Conservation (phyloP, 2,113 vertebrate genomes). For the Symphodus melops region DNA sequence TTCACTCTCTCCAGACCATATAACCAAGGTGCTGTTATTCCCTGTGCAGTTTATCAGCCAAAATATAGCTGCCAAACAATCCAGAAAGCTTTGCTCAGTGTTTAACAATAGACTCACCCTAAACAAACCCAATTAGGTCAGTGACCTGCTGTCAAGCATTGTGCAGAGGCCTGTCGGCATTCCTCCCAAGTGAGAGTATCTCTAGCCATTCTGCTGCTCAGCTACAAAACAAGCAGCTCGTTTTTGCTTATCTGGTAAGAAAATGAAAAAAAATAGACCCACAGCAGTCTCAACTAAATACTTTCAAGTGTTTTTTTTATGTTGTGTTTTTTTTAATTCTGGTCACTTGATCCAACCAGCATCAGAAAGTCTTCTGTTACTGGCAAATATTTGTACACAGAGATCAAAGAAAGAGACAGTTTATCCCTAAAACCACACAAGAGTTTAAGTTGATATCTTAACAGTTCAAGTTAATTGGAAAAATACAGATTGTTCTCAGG, state of each 20-base stretch:
- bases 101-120: slow-evolving; percentile 72
- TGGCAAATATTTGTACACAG: neutral
- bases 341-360: slow-evolving; percentile 3
- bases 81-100: slow-evolving; percentile 41
- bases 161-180: slow-evolving; percentile 57
- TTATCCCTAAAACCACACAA: slow-evolving; percentile 2
- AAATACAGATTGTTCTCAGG: neutral
- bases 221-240: slow-evolving; percentile 50
- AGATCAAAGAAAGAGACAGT: neutral
- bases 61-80: slow-evolving; percentile 64
- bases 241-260: slow-evolving; percentile 59
- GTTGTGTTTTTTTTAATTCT: slow-evolving; percentile 10
- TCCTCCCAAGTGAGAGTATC: slow-evolving; percentile 60
- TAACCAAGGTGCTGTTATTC: slow-evolving; percentile 55
- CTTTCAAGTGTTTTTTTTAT: slow-evolving; percentile 1
- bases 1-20: slow-evolving; percentile 34
- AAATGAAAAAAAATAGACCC: slow-evolving; percentile 49
- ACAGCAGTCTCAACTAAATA: slow-evolving; percentile 36
- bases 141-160: slow-evolving; percentile 60
- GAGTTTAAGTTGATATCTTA: neutral
- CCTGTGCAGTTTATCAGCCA: slow-evolving; percentile 57
- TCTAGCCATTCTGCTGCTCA: slow-evolving; percentile 40
- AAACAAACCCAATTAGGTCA: slow-evolving; percentile 69
- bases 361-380: neutral
- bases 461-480: slow-evolving; percentile 1